phyloP scores from a whole-genome alignment of 2,113 vertebrate species.

The Brachyhypopomus gauderio region DNA sequence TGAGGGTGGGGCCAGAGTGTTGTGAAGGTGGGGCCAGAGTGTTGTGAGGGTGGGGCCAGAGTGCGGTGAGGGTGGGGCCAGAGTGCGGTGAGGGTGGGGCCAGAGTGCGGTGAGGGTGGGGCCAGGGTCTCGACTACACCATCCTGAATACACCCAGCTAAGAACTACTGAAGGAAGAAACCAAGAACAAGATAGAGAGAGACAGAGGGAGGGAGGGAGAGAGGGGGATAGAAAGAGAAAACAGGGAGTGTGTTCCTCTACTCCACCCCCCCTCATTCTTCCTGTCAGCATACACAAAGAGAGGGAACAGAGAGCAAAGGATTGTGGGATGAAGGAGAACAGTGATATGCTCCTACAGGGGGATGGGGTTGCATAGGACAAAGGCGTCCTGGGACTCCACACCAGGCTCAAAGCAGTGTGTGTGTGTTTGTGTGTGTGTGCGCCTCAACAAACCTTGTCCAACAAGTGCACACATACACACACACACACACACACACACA shows the following conservation, averaged over 20 bases:
- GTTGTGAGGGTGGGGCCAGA: too few species aligned
- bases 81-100: too few species aligned
- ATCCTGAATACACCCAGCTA: too few species aligned
- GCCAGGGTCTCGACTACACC: too few species aligned
- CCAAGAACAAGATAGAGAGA: background rate
- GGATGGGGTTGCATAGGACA: background rate
- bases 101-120: too few species aligned
- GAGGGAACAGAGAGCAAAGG: conserved; percentile 35
- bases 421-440: background rate
- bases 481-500: conserved; percentile 8
- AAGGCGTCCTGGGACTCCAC: background rate
- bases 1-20: too few species aligned
- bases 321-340: conserved; percentile 43
- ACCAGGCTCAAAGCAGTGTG: background rate
- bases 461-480: conserved; percentile 18
- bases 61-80: too few species aligned
- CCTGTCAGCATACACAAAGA: conserved; percentile 17
- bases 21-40: too few species aligned
- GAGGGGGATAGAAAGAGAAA: background rate
- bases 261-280: conserved; percentile 11
- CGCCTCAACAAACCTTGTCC: too few species aligned
- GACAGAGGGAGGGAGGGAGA: conserved; percentile 4
- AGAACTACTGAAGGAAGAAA: background rate
- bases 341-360: conserved; percentile 4
- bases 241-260: conserved; percentile 28